phyloP scores from a whole-genome alignment of 2,888 invertebrate species.

The Apamea anceps region DNA sequence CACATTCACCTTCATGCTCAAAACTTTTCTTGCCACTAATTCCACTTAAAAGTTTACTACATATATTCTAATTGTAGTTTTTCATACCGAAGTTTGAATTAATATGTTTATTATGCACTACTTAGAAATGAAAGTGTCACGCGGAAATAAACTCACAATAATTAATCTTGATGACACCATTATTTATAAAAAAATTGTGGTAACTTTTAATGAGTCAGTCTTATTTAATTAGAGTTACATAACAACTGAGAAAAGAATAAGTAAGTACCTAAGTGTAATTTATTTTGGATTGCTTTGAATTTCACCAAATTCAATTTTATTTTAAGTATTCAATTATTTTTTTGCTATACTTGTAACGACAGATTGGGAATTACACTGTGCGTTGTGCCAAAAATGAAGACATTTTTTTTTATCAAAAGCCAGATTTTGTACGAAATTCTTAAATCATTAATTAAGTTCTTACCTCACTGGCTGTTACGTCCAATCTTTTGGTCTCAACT shows the following conservation, averaged over 20 bases:
- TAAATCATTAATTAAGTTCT: background rate
- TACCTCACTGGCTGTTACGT: background rate
- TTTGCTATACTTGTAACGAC: background rate
- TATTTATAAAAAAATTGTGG: background rate
- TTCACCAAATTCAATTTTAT: background rate
- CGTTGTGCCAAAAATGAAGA: background rate
- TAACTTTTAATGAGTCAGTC: conserved; percentile 6
- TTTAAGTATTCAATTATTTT: background rate
- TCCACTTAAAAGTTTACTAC: background rate
- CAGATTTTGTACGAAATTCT: background rate
- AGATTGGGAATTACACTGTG: background rate
- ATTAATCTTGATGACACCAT: conserved; percentile 19
- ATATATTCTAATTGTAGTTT: background rate
- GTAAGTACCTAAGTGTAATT: background rate
- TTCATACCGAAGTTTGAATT: conserved; percentile 1
- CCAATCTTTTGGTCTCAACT: background rate
- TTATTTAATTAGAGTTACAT: conserved; percentile 20
- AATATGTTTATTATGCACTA: background rate
- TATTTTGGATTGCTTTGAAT: background rate
- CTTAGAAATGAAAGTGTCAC: conserved; percentile 26
- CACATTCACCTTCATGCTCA: background rate
- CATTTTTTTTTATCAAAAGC: background rate
- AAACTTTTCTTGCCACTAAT: background rate
- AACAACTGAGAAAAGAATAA: conserved; percentile 1
- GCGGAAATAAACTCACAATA: conserved; percentile 27